Evolutionary conservation across 2,113 vertebrate genomes (phyloP), one percentile per base, ranked within the genome.

Genomic region (Copsychus sechellarum): DNA sequence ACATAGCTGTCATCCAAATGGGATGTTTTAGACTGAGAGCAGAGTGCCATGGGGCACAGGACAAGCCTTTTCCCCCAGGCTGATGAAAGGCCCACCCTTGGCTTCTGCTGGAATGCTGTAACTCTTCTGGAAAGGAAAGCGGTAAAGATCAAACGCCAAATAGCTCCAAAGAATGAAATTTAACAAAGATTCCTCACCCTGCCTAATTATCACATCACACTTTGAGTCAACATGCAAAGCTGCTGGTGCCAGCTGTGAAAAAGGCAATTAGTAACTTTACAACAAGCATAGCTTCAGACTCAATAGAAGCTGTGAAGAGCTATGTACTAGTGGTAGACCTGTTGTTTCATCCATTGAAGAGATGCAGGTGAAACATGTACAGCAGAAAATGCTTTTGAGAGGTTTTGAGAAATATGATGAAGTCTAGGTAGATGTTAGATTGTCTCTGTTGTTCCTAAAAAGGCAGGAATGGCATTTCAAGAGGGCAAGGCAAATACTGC

Each of bases 221-320:
- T 96, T 93, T 89, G 48, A 95, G 71, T 90, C 90, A 94, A 95
- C 94, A 65, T 51, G 54, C 5, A 21, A 96, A 79, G 86, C 51
- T 86, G 79, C 60, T 86, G 66, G 40, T 95, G 97, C 95, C 94
- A 97, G 86, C 91, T 96, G 61, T 93, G 88, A 92, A 92, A 95
- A 96, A 95, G 81, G 87, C 90, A 94, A 93, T 96, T 96, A 95
- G 95, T 95, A 94, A 73, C 81, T 93, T 95, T 90, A 76, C 91
- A 88, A 38, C 16, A 16, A 96, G 82, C 47, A 24, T 86, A 92
- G 76, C 85, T 90, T 78, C 81, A 86, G 70, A 72, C 28, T 93
- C 38, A 61, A 64, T 81, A 91, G 76, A 78, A 87, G 71, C 81
- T 91, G 61, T 79, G 85, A 95, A 93, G 85, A 92, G 54, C 57